A percentile compares a stretch with the other conserved stretches of the same genome.
These are phyloP conservation scores for Alsophila aescularia DNA, from an alignment of 2,888 invertebrate genomes.

Conservation along the genomic window DNA sequence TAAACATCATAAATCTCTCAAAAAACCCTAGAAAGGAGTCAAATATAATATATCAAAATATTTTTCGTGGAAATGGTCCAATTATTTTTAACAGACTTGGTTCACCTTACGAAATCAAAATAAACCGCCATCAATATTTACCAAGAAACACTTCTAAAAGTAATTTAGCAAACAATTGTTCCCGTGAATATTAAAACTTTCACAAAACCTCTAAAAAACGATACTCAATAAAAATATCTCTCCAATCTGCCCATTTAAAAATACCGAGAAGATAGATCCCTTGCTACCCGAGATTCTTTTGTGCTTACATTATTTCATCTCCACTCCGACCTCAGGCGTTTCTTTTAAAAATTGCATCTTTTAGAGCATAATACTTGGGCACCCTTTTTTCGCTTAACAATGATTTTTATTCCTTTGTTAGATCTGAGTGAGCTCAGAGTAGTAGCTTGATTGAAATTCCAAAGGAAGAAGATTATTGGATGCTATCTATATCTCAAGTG, in stretches of 20 bases:
- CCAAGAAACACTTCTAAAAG: background rate
- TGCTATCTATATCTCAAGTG: background rate
- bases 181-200: background rate
- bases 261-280: conserved; percentile 7
- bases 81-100: too few species aligned
- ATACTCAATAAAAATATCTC: conserved; percentile 8
- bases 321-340: conserved; percentile 29
- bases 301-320: conserved; percentile 14
- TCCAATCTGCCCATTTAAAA: conserved; percentile 18
- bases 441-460: conserved; percentile 59
- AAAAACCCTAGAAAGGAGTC: too few species aligned
- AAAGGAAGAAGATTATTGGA: conserved; percentile 35
- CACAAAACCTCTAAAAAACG: conserved; percentile 7
- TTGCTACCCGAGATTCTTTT: conserved; percentile 23
- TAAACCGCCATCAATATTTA: background rate
- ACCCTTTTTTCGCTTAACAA: conserved; percentile 44
- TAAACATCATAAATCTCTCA: too few species aligned
- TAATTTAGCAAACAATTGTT: background rate
- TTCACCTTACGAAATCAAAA: too few species aligned
- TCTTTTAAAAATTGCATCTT: conserved; percentile 52
- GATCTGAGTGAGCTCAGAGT: conserved; percentile 36
- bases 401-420: conserved; percentile 56
- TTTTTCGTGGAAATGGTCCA: too few species aligned
- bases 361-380: conserved; percentile 40
- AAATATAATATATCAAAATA: too few species aligned